Base-by-base conservation (phyloP, 92 coral and sea anemone genomes). In the Montipora capitata region DNA sequence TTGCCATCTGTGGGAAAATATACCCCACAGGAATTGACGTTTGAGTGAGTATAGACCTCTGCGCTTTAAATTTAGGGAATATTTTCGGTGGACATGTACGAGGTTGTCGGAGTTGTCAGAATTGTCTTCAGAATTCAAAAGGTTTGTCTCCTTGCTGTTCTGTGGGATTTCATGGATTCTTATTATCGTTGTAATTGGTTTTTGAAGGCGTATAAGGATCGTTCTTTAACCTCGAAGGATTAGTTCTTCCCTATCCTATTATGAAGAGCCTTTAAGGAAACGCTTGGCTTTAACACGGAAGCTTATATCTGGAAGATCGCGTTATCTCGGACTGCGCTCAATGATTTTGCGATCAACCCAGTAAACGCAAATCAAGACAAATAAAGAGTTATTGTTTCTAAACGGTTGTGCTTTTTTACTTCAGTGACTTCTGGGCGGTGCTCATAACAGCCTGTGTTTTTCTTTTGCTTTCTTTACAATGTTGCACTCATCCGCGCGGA, bases 161-260 rank as follows among this genome's bases (percentile, higher is more conserved):
- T 83, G 87, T 61, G 71, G 87, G 72, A 83, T 83, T 83, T 62
- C 58, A 48, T 59, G 59, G 61, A 73, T 57, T 20, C 87, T 83
- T 72, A 83, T 72, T 57, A 82, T 72, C 79, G 72, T 65, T 10
- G 76, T 72, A 83, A 83, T 82, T 82, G 86, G 86, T 69, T 72
- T 82, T 72, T 82, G 72, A 72, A 82, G 58, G 79, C 72, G 79
- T 72, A 70, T 83, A 71, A 68, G 27, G 80, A 68, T 68, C 87
- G 43, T 57, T 61, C 80, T 83, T 83, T 83, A 69, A 83, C 72
- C 59, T 73, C 17, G 70, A 62, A 17, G 87, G 78, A 83, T 83
- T 83, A 83, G 52, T 83, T 72, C 80, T 40, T 40, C 35, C 72
- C 59, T 57, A 83, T 83, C 87, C 87, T 73, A 72, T 72, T 83